Percentiles rank a stretch among this genome's conserved stretches.
These are phyloP conservation scores for Chelonus insularis DNA, from an alignment of 1,140 invertebrate species.

Conservation along the genomic window DNA sequence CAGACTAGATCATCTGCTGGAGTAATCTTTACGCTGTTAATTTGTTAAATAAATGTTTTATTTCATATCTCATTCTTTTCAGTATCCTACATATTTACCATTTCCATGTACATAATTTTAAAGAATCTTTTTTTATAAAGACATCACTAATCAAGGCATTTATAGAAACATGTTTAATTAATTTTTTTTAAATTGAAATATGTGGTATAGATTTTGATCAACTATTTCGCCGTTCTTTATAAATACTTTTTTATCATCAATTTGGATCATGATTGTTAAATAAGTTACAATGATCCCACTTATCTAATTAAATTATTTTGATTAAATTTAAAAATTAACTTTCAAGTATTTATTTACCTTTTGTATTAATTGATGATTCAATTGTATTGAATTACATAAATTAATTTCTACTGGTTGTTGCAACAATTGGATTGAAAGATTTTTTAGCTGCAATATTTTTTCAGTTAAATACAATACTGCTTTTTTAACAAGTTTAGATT, in stretches of 20 bases:
- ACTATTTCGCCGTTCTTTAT: no score
- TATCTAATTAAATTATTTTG: not conserved
- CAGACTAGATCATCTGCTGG: slow-evolving; percentile 27
- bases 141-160: no score
- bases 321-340: not conserved
- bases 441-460: slow-evolving; percentile 6
- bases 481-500: no score
- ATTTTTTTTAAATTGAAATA: no score
- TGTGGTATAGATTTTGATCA: no score
- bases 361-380: not conserved
- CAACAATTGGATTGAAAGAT: not conserved
- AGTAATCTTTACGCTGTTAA: slow-evolving; percentile 35
- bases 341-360: slow-evolving; percentile 1
- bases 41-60: slow-evolving; percentile 41
- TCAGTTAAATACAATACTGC: no score
- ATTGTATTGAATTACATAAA: slow-evolving; percentile 5
- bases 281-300: slow-evolving; percentile 4
- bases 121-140: no score
- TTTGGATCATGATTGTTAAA: slow-evolving; percentile 16
- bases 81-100: not conserved
- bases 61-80: slow-evolving; percentile 25
- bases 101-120: no score
- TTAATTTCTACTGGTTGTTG: slow-evolving; percentile 7
- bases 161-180: no score
- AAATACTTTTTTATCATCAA: not conserved